Base-by-base conservation (phyloP, 2,888 invertebrate genomes). In the Buathra laborator region DNA sequence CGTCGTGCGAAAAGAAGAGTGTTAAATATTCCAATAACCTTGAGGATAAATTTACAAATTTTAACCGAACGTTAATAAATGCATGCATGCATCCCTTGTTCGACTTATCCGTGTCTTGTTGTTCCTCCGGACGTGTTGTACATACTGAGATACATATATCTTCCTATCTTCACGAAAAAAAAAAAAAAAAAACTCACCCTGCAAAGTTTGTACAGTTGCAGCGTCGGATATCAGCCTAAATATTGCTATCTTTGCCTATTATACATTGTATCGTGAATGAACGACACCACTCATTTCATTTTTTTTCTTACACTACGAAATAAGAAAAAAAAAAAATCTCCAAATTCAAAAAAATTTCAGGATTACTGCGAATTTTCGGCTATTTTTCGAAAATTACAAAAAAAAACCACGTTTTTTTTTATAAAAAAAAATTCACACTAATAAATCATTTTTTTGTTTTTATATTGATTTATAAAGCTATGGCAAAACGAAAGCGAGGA, bases 201-300 rank as follows among this genome's bases (percentile, higher is more conserved):
- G 46, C 46, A 62, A 74, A 48, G 74, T 74, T 74, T 74, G 74
- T 62, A 48, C 74, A 74, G 74, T 74, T 74, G 74, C 74, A 74
- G 32, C 74, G 9, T 44, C 29, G 4, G 43, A 46, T 62, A 74
- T 74, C 29, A 59, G 59, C 56, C 29, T 44, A 74, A 74, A 74
- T 48, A 74, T 62, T 32, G 74, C 62, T 74, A 74, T 74, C 74
- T 29, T 46, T 10, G 59, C 44, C 62, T 10, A 46, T 62, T 62
- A 62, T 74, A 62, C 62, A 62, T 74, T 62, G 74, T 62, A 32
- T 46, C 7, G 46, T n/a, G 62, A 16, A 29, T 74, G 62, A 46
- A 46, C 46, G 46, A 59, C 10, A 43, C 12, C 37, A 37, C 44
- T 62, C n/a, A 44, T 67, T 67, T 19, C 14, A 16, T 24, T 67